Evolutionary conservation across 2,888 invertebrate species (phyloP), one percentile per base, ranked within the genome.

Genomic region (Willowsia nigromaculata): DNA sequence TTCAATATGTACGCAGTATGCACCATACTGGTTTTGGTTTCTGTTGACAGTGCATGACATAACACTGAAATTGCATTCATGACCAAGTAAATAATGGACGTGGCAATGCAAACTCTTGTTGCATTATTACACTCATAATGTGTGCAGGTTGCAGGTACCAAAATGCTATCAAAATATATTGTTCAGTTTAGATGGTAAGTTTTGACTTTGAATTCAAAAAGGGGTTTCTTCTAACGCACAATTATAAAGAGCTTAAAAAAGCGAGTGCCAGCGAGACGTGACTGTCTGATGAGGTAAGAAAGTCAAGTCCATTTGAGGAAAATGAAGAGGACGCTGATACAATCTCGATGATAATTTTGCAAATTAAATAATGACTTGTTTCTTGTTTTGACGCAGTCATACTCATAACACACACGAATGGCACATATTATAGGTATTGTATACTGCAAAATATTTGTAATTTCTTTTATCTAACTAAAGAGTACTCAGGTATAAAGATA

Each of bases 141-240:
- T n/a, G n/a, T n/a, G n/a, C n/a, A n/a, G n/a, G n/a, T n/a, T n/a
- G n/a, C n/a, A n/a, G n/a, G n/a, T n/a, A 18, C 68, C 62, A 65
- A 65, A 53, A 59, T 65, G 37, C 11, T 40, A 22, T 68, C 62
- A 15, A 30, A 65, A n/a, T n/a, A n/a, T n/a, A n/a, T n/a, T n/a
- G n/a, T n/a, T n/a, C n/a, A n/a, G n/a, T n/a, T n/a, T n/a, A n/a
- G n/a, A 15, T 65, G 22, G 22, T 68, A n/a, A 6, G n/a, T 27
- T 59, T 27, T 65, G 62, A 65, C 62, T 65, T 65, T 65, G 62
- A 65, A 65, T 68, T 68, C 40, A 11, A 40, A 68, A 68, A 68
- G 9, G 40, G 37, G 40, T n/a, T n/a, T n/a, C n/a, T n/a, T n/a
- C n/a, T n/a, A 40, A 22, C 68, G 68, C 37, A 40, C 68, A 22